phyloP scores from a whole-genome alignment of 1,140 invertebrate genomes.

The Lycorma delicatula region DNA sequence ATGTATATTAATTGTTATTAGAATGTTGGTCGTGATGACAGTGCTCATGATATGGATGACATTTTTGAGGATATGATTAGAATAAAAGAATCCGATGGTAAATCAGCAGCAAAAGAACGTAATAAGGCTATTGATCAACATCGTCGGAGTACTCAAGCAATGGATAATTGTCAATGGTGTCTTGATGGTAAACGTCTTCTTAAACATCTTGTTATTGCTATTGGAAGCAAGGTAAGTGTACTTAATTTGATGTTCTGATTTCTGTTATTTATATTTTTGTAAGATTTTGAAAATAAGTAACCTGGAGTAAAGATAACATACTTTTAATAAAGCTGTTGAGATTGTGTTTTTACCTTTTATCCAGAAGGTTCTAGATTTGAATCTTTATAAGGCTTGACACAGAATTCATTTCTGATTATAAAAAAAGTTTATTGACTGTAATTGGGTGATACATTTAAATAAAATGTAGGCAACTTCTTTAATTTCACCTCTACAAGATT shows the following conservation, averaged over 20 bases:
- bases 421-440: no score
- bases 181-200: conserved; percentile 68
- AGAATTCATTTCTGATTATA: no score
- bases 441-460: no score
- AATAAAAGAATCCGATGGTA: conserved; percentile 48
- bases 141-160: conserved; percentile 50
- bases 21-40: conserved; percentile 53
- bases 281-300: background rate
- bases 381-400: no score
- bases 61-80: conserved; percentile 70
- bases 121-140: conserved; percentile 65
- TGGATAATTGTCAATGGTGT: conserved; percentile 77
- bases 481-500: no score
- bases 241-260: no score
- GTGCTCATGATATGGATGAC: conserved; percentile 75
- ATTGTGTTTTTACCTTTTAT: no score
- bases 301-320: no score
- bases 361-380: no score
- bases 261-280: no score
- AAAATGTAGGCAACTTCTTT: no score
- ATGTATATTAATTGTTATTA: conserved; percentile 23
- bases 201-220: conserved; percentile 80
- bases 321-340: no score
- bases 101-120: conserved; percentile 53
- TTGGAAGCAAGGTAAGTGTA: conserved; percentile 64